Evolutionary conservation across 2,797 vertebrate species (phyloP), one percentile per base, ranked within the genome.

Genomic region (Muscicapa striata): DNA sequence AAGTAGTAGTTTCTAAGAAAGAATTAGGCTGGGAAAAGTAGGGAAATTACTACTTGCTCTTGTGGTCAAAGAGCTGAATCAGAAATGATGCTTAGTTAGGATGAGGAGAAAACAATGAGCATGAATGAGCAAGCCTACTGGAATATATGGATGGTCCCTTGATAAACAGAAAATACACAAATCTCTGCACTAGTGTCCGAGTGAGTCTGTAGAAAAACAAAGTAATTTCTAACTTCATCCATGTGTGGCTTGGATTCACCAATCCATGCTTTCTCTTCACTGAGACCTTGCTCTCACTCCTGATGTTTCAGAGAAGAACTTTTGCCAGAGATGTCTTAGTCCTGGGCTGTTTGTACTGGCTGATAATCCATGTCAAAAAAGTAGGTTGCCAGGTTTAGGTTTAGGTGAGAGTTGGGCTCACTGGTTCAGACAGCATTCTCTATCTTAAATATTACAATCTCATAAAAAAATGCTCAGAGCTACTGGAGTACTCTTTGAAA

Each of bases 391-490:
- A 34, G 34, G 34, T 34, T 34, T 34, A 68, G 29, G 45, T 73
- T 45, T 43, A 38, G 9, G 24, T 29, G 38, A 26, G 4, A 45
- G 15, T 4, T 77, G 29, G 21, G 3, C 3, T 4, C 6, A 15
- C 22, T 24, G n/a, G 4, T 6, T 74, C 12, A 74, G 52, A 13
- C 52, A 81, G 3, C 6, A 52, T 80, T 70, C 32, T 15, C 10
- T 5, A 2, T 14, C 16, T 63, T 27, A 30, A 34, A 21, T 32
- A 41, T 10, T 43, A 17, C 21, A 84, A 6, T 17, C 11, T 57
- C 46, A 27, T 57, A 12, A 57, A 40, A 80, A 0, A 1, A 10
- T 0, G 0, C 32, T 78, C 54, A 49, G 10, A 5, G 1, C 9
- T 43, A 2, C 29, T 34, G 15, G 7, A 15, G 9, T 11, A 30